These are phyloP conservation scores for Diphyllodes magnificus DNA, from an alignment of 2,113 vertebrate species.

Conservation along the genomic window DNA sequence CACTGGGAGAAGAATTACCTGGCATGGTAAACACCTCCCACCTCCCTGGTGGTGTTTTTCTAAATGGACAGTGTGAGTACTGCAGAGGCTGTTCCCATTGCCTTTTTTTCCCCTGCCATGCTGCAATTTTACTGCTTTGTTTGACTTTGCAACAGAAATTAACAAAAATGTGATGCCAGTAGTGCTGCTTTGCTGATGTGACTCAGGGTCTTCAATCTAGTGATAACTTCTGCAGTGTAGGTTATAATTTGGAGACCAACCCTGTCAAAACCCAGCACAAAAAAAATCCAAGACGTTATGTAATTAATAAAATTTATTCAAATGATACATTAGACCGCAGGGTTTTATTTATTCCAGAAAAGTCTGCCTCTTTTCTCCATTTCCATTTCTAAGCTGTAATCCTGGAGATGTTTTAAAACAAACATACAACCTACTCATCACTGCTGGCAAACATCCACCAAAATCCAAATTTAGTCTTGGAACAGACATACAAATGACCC, in stretches of 20 bases:
- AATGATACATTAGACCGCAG: not conserved
- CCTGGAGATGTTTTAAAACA: slow-evolving; percentile 7
- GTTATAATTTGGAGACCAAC: not conserved
- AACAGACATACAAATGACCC: not conserved
- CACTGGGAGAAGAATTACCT: not conserved
- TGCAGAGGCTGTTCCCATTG: not conserved
- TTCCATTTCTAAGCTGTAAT: not conserved
- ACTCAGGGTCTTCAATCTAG: not conserved
- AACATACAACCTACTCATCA: not conserved
- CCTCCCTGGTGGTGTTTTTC: not conserved
- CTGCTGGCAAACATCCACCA: not conserved
- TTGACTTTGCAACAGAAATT: not conserved
- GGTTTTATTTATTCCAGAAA: not conserved
- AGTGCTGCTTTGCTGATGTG: not conserved
- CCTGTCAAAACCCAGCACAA: not conserved
- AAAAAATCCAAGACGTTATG: not conserved
- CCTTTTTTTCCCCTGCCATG: not conserved
- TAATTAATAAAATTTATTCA: slow-evolving; percentile 9
- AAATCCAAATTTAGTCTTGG: not conserved
- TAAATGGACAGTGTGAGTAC: not conserved
- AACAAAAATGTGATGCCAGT: not conserved
- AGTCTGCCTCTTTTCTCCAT: not conserved
- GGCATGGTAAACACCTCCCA: not conserved
- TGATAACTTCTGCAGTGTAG: not conserved
- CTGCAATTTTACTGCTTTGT: not conserved